Conservation (phyloP, 2,797 vertebrate species). For the Morelia viridis region DNA sequence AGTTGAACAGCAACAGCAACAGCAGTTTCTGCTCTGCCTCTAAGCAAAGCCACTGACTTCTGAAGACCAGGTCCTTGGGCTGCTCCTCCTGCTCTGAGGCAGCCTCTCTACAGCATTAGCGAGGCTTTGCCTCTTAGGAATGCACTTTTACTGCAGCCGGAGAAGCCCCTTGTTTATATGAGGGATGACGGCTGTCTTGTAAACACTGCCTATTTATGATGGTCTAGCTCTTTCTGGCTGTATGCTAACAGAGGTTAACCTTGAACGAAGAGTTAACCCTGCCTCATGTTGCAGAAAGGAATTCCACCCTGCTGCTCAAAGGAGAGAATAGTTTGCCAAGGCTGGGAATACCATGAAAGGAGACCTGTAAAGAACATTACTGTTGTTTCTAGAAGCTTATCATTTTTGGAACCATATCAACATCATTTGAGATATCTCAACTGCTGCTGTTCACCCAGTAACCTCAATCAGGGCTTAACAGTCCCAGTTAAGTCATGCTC, state of each 20-base stretch:
- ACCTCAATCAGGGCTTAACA: neutral
- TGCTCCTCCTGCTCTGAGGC: neutral
- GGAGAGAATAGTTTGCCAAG: neutral
- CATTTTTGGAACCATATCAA: neutral
- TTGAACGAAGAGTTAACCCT: neutral
- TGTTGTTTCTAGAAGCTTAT: neutral
- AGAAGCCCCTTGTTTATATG: constrained; percentile 14
- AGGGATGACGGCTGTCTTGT: constrained; percentile 18
- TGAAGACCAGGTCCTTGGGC: neutral
- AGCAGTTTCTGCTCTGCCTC: neutral
- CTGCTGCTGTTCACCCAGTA: neutral
- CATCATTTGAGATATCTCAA: neutral
- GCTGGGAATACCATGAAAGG: neutral
- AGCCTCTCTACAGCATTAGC: neutral
- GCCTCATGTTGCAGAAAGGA: neutral
- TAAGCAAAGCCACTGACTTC: neutral
- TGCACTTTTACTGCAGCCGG: neutral
- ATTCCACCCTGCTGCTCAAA: neutral
- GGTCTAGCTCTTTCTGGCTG: neutral
- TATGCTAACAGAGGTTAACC: neutral
- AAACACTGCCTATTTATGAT: constrained; percentile 9
- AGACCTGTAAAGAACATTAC: neutral
- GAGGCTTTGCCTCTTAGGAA: constrained; percentile 18
- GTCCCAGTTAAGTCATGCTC: neutral
- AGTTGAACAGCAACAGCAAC: neutral